A percentile compares a stretch with the other conserved stretches of the same genome.
Conservation (phyloP, 92 coral and sea anemone species). For the Heteractis magnifica region DNA sequence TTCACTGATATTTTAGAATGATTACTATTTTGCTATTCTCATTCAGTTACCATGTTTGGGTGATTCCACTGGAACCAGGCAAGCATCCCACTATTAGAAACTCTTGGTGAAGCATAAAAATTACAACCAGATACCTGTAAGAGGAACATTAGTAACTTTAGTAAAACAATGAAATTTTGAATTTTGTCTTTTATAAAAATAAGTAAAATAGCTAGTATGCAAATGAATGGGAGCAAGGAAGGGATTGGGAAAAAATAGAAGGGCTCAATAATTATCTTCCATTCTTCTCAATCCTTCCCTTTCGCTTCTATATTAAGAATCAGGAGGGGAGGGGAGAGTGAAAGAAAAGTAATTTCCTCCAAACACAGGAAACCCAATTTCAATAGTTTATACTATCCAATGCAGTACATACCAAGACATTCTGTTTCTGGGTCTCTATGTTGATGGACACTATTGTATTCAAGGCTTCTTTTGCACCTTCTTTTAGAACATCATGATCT, state of each 20-base stretch:
- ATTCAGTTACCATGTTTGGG: conserved; percentile 79
- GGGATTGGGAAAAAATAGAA: not conserved
- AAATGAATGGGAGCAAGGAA: not conserved
- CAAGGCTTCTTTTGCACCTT: conserved; percentile 71
- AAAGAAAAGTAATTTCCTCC: not conserved
- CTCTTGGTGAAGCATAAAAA: conserved; percentile 93
- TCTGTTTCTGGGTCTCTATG: conserved; percentile 72
- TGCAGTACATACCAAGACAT: conserved; percentile 68
- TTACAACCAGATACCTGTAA: conserved; percentile 76
- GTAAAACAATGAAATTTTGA: too few relatives aligned
- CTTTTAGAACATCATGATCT: conserved; percentile 76
- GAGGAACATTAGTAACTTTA: too few relatives aligned
- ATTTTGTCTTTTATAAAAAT: not conserved
- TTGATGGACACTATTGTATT: conserved; percentile 82
- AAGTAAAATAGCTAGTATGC: not conserved
- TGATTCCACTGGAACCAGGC: conserved; percentile 93
- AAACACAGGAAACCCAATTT: conserved; percentile 5
- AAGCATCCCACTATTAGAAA: conserved; percentile 65
- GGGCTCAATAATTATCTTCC: not conserved
- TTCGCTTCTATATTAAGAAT: not conserved
- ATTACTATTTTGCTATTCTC: not conserved
- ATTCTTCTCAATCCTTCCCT: not conserved
- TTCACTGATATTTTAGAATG: not conserved
- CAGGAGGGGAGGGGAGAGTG: too few relatives aligned
- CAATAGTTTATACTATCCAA: not conserved